These are phyloP conservation scores for Thalassarche chlororhynchos DNA, from an alignment of 2,113 vertebrate species.

Conservation along the genomic window DNA sequence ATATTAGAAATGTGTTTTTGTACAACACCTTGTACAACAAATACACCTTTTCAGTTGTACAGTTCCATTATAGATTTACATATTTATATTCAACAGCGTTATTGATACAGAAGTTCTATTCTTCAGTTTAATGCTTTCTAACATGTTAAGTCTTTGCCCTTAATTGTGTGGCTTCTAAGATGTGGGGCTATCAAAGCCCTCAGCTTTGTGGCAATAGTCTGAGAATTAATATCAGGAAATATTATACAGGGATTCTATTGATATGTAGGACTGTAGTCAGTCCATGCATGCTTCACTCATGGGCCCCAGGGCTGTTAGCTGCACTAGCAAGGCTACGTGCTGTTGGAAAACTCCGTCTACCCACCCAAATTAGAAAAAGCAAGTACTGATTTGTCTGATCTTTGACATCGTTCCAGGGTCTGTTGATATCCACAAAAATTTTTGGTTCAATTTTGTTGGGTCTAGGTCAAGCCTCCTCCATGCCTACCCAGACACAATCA, in stretches of 20 bases:
- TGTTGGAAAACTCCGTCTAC: background rate
- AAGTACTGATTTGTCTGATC: background rate
- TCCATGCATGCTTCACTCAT: background rate
- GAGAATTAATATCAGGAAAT: background rate
- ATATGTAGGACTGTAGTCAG: background rate
- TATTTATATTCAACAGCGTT: background rate
- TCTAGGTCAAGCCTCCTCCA: background rate
- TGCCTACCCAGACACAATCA: background rate
- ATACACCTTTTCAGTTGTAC: background rate
- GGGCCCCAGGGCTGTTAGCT: background rate
- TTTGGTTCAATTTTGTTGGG: background rate
- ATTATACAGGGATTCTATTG: background rate
- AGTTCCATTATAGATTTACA: background rate
- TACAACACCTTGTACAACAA: background rate
- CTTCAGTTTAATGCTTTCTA: background rate
- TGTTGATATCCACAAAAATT: background rate
- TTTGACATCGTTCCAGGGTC: background rate
- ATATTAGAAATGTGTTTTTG: background rate
- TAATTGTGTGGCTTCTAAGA: background rate
- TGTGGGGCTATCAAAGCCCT: background rate
- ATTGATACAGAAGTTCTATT: background rate
- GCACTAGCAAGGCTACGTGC: fast-evolving
- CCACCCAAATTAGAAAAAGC: background rate
- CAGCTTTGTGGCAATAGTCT: background rate
- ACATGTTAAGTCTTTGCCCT: background rate